Conservation (phyloP, 2,797 vertebrate species). For the Periparus ater region DNA sequence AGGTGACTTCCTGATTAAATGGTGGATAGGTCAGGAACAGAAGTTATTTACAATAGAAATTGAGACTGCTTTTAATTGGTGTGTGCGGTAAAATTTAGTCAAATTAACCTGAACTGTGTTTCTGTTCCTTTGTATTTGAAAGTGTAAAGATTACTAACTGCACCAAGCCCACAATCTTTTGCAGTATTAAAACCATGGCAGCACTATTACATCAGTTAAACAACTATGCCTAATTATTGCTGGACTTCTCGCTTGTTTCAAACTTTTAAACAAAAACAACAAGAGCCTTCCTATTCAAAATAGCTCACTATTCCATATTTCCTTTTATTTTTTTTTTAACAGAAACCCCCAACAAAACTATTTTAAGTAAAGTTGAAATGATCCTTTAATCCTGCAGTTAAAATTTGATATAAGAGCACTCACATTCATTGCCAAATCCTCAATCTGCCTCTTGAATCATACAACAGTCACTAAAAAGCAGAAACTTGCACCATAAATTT, state of each 20-base stretch:
- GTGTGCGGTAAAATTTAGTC: neutral
- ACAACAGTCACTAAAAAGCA: neutral
- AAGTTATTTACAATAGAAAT: neutral
- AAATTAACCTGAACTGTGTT: neutral
- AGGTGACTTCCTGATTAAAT: neutral
- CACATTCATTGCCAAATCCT: neutral
- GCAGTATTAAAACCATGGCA: neutral
- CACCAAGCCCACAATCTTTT: neutral
- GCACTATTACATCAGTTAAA: neutral
- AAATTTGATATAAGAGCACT: neutral
- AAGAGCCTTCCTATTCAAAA: neutral
- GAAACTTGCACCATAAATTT: neutral
- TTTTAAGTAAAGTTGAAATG: neutral
- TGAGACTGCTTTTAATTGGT: neutral
- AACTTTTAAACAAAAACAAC: conserved; percentile 3
- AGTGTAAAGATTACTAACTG: neutral
- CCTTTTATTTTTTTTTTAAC: neutral
- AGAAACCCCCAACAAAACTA: neutral
- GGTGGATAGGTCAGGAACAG: neutral
- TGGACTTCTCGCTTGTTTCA: neutral
- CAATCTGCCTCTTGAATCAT: neutral
- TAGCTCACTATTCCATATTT: neutral
- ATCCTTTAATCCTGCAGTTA: neutral
- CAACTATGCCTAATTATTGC: neutral
- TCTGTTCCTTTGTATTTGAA: neutral